Conservation (phyloP, 2,797 vertebrate genomes). For the Cygnus olor region DNA sequence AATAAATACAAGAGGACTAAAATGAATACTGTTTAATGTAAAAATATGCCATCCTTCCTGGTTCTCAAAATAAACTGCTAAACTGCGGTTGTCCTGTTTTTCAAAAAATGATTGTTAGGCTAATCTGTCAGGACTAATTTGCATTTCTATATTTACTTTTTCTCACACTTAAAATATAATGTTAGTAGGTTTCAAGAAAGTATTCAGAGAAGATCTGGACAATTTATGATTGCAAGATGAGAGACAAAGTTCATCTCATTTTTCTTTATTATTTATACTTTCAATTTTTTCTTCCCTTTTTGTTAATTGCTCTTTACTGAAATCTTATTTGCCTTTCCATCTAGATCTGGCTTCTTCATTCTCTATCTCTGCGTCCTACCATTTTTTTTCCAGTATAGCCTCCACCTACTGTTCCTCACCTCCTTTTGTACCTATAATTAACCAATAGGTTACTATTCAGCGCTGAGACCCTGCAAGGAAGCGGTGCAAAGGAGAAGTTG, state of each 20-base stretch:
- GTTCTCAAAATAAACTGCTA: constrained; percentile 44
- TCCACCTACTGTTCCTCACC: neutral
- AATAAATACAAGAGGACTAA: constrained; percentile 33
- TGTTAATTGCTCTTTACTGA: neutral
- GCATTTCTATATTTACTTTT: constrained; percentile 44
- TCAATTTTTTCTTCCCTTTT: neutral
- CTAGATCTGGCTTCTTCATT: neutral
- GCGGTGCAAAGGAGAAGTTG: neutral
- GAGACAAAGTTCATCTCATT: neutral
- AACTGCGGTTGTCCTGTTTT: neutral
- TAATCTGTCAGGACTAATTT: constrained; percentile 45
- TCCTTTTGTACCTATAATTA: neutral
- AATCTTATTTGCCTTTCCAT: neutral
- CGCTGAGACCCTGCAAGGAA: rapidly evolving
- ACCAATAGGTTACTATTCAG: neutral
- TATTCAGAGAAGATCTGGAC: neutral
- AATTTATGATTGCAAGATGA: neutral
- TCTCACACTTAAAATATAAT: constrained; percentile 13
- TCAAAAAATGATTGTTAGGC: neutral
- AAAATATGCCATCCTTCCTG: constrained; percentile 43
- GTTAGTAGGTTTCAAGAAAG: neutral
- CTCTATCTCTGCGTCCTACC: neutral
- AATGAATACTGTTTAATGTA: constrained; percentile 41
- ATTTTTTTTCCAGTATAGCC: neutral
- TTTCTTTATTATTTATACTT: neutral